phyloP scores from a whole-genome alignment of 2,888 invertebrate species.

The Exephanes ischioxanthus region DNA sequence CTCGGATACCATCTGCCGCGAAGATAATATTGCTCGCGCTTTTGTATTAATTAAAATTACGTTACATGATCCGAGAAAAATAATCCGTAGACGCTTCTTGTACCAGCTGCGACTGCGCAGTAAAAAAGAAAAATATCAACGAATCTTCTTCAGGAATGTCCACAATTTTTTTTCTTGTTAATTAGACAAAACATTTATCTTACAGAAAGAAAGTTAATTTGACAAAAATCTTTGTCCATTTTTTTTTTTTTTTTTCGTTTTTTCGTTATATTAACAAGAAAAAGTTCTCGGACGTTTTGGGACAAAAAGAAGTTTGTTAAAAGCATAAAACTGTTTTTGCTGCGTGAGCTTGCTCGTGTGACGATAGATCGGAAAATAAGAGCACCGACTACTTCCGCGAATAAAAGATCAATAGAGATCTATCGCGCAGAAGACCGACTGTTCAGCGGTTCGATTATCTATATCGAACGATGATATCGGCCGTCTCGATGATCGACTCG shows the following conservation, averaged over 20 bases:
- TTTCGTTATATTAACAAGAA: background rate
- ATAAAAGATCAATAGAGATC: conserved; percentile 22
- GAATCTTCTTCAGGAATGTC: too few relatives aligned
- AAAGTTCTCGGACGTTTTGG: too few relatives aligned
- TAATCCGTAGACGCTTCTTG: background rate
- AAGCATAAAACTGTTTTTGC: too few relatives aligned
- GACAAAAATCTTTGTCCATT: too few relatives aligned
- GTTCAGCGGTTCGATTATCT: conserved; percentile 20
- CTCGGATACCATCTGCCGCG: background rate
- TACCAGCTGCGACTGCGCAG: too few relatives aligned
- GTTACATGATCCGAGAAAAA: background rate
- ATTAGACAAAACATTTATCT: too few relatives aligned
- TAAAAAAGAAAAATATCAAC: too few relatives aligned
- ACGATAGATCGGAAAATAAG: background rate
- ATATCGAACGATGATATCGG: conserved; percentile 28
- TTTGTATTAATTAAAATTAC: conserved; percentile 2
- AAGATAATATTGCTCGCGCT: conserved; percentile 15
- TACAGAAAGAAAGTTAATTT: too few relatives aligned
- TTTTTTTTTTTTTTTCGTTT: too few relatives aligned
- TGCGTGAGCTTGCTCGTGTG: background rate
- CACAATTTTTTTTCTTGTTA: too few relatives aligned
- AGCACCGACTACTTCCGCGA: background rate
- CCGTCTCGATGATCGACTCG: conserved; percentile 31
- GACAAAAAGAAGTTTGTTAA: too few relatives aligned
- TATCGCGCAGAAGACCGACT: background rate